Conservation (phyloP, 1,140 invertebrate species). For the Temnothorax curvispinosus region DNA sequence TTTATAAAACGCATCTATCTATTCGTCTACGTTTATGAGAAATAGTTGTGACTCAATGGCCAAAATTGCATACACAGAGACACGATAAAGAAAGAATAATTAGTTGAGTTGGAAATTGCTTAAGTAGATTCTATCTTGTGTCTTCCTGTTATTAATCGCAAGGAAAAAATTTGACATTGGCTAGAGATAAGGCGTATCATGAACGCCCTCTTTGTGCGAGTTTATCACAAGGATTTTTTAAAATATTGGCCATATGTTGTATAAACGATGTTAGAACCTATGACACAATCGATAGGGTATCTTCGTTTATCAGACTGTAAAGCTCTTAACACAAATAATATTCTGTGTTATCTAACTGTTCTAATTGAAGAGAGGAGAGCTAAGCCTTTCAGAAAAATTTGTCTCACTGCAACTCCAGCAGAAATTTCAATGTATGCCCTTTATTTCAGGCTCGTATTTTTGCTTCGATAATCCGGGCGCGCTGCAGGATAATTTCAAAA, state of each 20-base stretch:
- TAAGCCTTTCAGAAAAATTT: neutral
- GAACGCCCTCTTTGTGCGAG: constrained; percentile 33
- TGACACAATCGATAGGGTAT: constrained; percentile 13
- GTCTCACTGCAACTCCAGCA: neutral
- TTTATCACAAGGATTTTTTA: neutral
- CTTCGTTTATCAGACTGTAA: neutral
- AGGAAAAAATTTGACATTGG: constrained; percentile 30
- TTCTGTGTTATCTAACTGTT: constrained; percentile 7
- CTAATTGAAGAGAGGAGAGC: neutral
- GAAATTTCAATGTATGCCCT: neutral
- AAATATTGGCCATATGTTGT: constrained; percentile 32
- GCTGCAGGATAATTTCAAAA: constrained; percentile 94
- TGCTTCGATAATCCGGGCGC: constrained; percentile 99
- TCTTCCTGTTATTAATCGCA: constrained; percentile 11
- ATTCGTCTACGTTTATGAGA: neutral
- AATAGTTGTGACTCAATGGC: neutral
- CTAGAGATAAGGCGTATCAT: constrained; percentile 35
- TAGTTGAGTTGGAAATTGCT: neutral
- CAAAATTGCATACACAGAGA: neutral
- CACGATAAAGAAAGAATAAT: neutral
- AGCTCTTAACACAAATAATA: neutral
- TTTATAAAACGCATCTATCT: neutral
- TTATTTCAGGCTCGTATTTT: constrained; percentile 96
- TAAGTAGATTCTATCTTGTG: neutral
- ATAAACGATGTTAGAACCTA: constrained; percentile 17